phyloP scores from a whole-genome alignment of 1,140 invertebrate genomes.

The Magallana gigas region DNA sequence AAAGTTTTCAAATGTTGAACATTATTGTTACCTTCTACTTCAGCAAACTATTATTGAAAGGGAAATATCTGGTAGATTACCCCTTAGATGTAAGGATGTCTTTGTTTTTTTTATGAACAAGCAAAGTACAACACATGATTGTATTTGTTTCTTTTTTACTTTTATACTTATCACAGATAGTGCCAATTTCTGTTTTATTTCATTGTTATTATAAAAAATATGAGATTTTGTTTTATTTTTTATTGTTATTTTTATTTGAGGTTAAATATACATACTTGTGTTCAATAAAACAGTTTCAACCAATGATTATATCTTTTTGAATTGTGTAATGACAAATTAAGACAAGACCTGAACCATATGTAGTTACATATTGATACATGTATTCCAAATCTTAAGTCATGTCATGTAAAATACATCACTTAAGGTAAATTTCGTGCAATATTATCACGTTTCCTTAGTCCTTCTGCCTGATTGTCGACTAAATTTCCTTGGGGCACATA shows the following conservation, averaged over 20 bases:
- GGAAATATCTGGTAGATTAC: not conserved
- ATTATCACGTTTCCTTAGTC: constrained; percentile 33
- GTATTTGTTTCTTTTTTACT: not conserved
- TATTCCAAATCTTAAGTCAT: not conserved
- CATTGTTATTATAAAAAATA: not conserved
- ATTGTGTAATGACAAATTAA: not conserved
- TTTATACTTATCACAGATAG: constrained; percentile 7
- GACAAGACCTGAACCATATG: not conserved
- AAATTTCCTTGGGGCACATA: constrained; percentile 22
- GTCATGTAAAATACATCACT: not conserved
- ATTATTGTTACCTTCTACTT: not conserved
- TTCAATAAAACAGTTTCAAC: constrained; percentile 2
- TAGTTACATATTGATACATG: not conserved
- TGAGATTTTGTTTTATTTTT: not conserved
- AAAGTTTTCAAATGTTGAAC: constrained; percentile 20
- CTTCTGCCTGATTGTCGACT: constrained; percentile 40
- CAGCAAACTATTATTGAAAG: not conserved
- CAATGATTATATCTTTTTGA: not conserved
- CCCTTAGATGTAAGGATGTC: not conserved
- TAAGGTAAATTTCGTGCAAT: constrained; percentile 39
- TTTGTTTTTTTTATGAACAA: not conserved
- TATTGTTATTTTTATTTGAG: constrained; percentile 20
- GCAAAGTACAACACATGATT: not conserved
- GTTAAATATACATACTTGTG: not conserved
- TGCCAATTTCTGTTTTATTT: not conserved